Base-by-base conservation (phyloP, 2,113 vertebrate genomes). In the Falcunculus frontatus region DNA sequence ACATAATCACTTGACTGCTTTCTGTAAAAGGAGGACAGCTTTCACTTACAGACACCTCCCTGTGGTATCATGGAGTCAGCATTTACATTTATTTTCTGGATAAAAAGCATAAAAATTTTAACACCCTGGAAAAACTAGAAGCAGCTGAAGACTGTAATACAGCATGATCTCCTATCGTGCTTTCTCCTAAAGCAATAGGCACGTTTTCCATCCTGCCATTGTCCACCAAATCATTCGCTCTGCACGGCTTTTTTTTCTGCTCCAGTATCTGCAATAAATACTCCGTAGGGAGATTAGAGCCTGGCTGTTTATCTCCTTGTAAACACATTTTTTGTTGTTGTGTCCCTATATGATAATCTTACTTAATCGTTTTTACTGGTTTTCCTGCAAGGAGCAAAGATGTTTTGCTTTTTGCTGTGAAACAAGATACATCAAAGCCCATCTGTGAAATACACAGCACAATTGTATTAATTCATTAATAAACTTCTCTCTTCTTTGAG, bases 381-480 rank as follows among this genome's bases (percentile, higher is more conserved):
- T 94, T 92, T 68, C 50, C 77, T 75, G 32, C 49, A 27, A 76
- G 72, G 19, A 91, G 33, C 18, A 50, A 82, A 76, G 20, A 76
- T 57, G 67, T 44, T 89, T 55, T 74, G 5, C 47, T 52, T 94
- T 86, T 87, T 70, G 60, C 62, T 53, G 50, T 70, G 81, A 83
- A 94, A 79, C 80, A 42, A 91, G 56, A 85, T 62, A 89, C 11
- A 19, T 44, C 75, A 73, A 90, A 93, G 46, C 50, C 50, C 63
- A 91, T 74, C 84, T 89, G 90, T 59, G 67, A 87, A 88, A 90
- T 55, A 93, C 76, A 84, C 72, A 95, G 83, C 50, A 74, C 2
- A 1, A 90, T 7, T 93, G 85, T 73, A 90, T 80, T 85, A 93
- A 62, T 92, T 90, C 50, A 78, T 93, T 90, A 92, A 62, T 84